These are phyloP conservation scores for Poliocrania exsul DNA, from an alignment of 2,797 vertebrate genomes.

Conservation along the genomic window DNA sequence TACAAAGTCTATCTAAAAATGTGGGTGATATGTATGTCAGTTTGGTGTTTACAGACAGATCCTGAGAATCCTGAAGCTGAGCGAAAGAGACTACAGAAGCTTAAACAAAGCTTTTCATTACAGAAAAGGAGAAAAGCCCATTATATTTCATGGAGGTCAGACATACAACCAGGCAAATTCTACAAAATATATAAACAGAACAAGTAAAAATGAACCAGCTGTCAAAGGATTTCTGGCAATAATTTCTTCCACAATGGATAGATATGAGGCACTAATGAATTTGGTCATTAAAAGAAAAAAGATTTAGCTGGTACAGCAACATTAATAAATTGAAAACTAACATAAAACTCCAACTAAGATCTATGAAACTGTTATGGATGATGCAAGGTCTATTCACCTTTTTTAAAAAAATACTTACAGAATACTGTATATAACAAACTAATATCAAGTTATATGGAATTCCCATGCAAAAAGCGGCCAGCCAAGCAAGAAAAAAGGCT, in stretches of 20 bases:
- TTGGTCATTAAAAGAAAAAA: neutral
- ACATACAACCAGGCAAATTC: constrained; percentile 1
- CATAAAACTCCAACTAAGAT: neutral
- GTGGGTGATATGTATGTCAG: neutral
- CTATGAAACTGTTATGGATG: neutral
- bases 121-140: neutral
- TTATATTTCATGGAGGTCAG: neutral
- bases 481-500: constrained; percentile 25
- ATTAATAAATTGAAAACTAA: neutral
- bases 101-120: neutral
- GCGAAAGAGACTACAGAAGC: neutral
- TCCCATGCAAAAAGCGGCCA: constrained; percentile 40
- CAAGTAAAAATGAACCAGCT: constrained; percentile 22
- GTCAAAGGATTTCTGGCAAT: constrained; percentile 6
- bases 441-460: constrained; percentile 39
- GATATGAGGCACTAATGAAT: neutral
- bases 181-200: constrained; percentile 16
- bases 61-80: neutral
- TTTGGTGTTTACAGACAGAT: neutral
- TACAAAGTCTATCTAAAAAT: neutral
- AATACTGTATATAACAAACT: neutral
- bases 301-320: neutral
- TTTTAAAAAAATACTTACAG: neutral
- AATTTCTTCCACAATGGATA: constrained; percentile 1
- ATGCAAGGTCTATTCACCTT: neutral